A percentile compares a stretch with the other conserved stretches of the same genome.
These are phyloP conservation scores for Limnothrissa miodon DNA, from an alignment of 2,113 vertebrate species.

Conservation along the genomic window DNA sequence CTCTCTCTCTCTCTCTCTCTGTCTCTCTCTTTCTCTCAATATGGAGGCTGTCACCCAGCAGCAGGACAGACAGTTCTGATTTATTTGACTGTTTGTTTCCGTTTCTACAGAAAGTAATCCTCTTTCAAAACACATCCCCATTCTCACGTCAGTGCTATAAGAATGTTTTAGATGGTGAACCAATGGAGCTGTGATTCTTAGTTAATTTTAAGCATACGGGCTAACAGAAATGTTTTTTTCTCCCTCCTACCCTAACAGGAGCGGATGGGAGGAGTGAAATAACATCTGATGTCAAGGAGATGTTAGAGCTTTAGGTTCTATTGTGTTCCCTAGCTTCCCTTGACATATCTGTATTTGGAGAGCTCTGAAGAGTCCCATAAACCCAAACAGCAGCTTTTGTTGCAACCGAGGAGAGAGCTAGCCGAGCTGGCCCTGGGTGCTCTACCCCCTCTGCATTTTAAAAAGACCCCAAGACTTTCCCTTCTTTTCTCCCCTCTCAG, in stretches of 20 bases:
- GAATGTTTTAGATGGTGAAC: background rate
- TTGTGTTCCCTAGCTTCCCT: constrained; percentile 4
- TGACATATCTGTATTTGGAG: constrained; percentile 23
- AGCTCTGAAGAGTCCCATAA: constrained; percentile 25
- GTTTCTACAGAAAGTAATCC: background rate
- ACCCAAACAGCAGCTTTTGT: constrained; percentile 53
- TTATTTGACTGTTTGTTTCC: background rate
- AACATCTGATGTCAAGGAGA: background rate
- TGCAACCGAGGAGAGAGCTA: constrained; percentile 41
- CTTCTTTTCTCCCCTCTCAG: constrained; percentile 66
- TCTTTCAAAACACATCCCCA: background rate
- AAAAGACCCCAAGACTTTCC: constrained; percentile 67
- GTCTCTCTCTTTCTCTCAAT: background rate
- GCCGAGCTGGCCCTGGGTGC: constrained; percentile 54
- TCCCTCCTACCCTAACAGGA: background rate
- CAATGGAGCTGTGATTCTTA: background rate
- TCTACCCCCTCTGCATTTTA: constrained; percentile 66
- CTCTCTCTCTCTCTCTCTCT: background rate
- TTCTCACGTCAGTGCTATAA: background rate
- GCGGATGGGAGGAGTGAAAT: background rate
- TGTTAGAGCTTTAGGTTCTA: background rate
- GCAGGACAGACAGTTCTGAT: background rate
- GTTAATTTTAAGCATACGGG: background rate
- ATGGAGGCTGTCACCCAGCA: background rate
- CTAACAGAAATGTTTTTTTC: background rate